Base-by-base conservation (phyloP, 1,140 invertebrate species). In the Hesperophylax magnus region DNA sequence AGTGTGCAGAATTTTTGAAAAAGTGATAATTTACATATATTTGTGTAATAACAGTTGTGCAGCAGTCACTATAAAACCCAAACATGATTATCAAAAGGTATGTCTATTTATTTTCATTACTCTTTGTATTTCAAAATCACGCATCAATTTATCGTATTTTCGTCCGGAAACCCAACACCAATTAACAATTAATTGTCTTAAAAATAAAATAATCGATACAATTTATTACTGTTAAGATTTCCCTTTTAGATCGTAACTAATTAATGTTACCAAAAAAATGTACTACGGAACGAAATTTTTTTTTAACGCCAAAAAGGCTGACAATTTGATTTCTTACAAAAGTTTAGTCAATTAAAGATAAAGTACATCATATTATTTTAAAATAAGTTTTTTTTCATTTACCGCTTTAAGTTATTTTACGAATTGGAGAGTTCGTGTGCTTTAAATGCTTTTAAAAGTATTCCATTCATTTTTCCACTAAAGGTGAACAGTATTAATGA, bases 41-140 rank as follows among this genome's bases (percentile, higher is more conserved):
- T 67, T 67, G 22, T 67, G 31, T 67, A 31, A 67, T 31, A 67
- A 67, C 63, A 27, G 63, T 67, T 61, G 63, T 67, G 27, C 17
- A 15, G 63, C n/a, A 67, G 31, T 27, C 22, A 31, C 63, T n/a
- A 27, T 67, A n/a, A 67, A 47, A 47, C 39, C 39, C 39, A 47
- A 47, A 67, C 24, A 67, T 67, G 63, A 31, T 67, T 6, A 67
- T 67, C 63, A 67, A 67, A 67, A 67, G 63, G 63, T 67, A 31
- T 15, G 63, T 67, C 3, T 34, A 15, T 17, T 4, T 34, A 47
- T 67, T 34, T 15, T 31, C 34, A 22, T 8, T 20, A 61, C 24
- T 20, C 0, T n/a, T 22, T 5, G 2, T 17, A 15, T 61, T 47
- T 14, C 9, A 14, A 47, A 47, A 47, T 47, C 39, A 34, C 7